These are phyloP conservation scores for Psittacula echo DNA, from an alignment of 2,797 vertebrate species.

Conservation along the genomic window DNA sequence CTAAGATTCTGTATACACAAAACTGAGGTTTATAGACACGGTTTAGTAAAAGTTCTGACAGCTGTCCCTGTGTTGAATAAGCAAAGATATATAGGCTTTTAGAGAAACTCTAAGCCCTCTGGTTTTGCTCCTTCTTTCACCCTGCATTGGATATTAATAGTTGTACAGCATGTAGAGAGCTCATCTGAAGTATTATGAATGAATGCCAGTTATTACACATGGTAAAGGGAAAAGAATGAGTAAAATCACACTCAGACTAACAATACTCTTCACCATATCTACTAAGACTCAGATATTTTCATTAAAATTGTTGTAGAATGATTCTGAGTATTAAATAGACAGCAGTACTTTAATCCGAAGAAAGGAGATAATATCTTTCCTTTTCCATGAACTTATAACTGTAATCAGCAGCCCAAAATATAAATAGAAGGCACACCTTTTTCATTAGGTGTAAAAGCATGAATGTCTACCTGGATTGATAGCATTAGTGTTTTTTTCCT, in stretches of 20 bases:
- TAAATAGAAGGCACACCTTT: not conserved
- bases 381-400: not conserved
- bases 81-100: not conserved
- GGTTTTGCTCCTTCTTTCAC: not conserved
- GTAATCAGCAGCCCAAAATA: not conserved
- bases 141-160: not conserved
- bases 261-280: not conserved
- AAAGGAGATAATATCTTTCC: not conserved
- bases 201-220: not conserved
- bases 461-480: not conserved
- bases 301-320: not conserved
- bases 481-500: not conserved
- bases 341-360: not conserved
- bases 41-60: slow-evolving; percentile 18
- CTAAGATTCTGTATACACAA: not conserved
- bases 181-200: not conserved
- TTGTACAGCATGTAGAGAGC: not conserved
- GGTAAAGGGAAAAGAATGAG: not conserved
- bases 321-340: not conserved
- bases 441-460: not conserved
- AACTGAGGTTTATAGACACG: not conserved
- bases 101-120: not conserved
- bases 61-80: not conserved
- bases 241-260: not conserved
- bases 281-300: not conserved